Conservation (phyloP, 2,888 invertebrate genomes). For the Drosophila macrospina region DNA sequence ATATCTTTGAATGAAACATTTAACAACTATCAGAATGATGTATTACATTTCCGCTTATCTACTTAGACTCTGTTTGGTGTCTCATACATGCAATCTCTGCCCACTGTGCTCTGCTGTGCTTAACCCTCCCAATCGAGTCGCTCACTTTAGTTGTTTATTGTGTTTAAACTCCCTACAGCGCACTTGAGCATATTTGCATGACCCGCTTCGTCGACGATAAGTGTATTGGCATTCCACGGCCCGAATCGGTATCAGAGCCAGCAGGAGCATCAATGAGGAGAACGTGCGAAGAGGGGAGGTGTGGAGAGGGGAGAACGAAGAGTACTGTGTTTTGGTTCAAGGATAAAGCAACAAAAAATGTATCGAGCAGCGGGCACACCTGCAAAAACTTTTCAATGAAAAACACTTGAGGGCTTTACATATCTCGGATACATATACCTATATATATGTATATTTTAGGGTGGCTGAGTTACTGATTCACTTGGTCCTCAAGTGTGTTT, state of each 20-base stretch:
- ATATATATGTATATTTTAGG: constrained; percentile 52
- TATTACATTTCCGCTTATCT: neutral
- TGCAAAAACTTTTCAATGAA: constrained; percentile 75
- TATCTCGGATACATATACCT: constrained; percentile 30
- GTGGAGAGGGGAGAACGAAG: neutral
- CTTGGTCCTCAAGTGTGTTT: constrained; percentile 59
- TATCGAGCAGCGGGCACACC: constrained; percentile 71
- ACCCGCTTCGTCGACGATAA: constrained; percentile 69
- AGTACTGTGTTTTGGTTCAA: constrained; percentile 53
- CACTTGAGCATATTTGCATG: constrained; percentile 78
- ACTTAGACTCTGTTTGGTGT: no score
- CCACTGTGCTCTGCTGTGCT: constrained; percentile 53
- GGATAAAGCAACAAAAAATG: constrained; percentile 57
- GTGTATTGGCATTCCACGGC: constrained; percentile 73
- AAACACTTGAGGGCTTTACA: constrained; percentile 69
- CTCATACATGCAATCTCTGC: neutral
- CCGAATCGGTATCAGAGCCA: constrained; percentile 21
- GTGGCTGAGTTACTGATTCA: constrained; percentile 52
- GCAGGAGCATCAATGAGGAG: neutral
- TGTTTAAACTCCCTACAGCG: constrained; percentile 74
- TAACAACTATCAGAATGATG: neutral
- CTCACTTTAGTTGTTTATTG: constrained; percentile 70
- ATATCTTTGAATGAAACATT: no score
- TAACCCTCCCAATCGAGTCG: constrained; percentile 56
- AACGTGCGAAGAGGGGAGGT: no score